Base-by-base conservation (phyloP, 2,113 vertebrate species). In the Cacatua alba region DNA sequence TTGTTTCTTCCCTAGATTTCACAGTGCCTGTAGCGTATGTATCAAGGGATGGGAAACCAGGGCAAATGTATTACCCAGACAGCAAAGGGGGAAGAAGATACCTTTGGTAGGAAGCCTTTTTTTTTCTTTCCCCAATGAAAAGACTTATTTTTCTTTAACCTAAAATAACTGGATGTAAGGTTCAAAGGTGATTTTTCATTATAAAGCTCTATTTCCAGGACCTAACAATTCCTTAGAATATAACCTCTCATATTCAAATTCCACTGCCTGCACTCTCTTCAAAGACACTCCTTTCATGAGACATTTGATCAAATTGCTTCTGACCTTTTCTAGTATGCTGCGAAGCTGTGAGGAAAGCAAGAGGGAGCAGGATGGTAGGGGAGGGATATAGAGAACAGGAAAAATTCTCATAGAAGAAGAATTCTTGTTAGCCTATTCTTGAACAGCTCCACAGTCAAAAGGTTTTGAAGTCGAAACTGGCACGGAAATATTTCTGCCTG, bases 401-500 rank as follows among this genome's bases (percentile, higher is more conserved):
- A 95, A 80, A 95, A 82, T 82, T 68, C 83, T 87, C 69, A 82
- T 4, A 51, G 65, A 91, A 90, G 49, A 92, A 69, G 35, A 93
- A 95, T 79, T 92, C 69, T 65, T 93, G 44, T 86, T 71, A 83
- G 82, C 33, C 76, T 92, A 41, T 85, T 94, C 88, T 92, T 65
- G 15, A 94, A 84, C 65, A 92, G 88, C 23, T 91, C 46, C n/a
- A 82, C 65, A 87, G 86, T 85, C 53, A 75, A 96, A 95, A 92
- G 81, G 83, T 94, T 95, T 96, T 95, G 81, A 96, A 95, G 77
- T 80, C 4, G 17, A 93, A 95, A 92, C 39, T 92, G 96, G 88
- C 96, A 94, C 6, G 14, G 81, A 94, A 92, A 69, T 76, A 96
- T 86, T 97, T 95, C 95, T 94, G 88, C 96, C 86, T 96, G 91